Conservation (phyloP, 1,140 invertebrate genomes). For the Leptinotarsa defecta region DNA sequence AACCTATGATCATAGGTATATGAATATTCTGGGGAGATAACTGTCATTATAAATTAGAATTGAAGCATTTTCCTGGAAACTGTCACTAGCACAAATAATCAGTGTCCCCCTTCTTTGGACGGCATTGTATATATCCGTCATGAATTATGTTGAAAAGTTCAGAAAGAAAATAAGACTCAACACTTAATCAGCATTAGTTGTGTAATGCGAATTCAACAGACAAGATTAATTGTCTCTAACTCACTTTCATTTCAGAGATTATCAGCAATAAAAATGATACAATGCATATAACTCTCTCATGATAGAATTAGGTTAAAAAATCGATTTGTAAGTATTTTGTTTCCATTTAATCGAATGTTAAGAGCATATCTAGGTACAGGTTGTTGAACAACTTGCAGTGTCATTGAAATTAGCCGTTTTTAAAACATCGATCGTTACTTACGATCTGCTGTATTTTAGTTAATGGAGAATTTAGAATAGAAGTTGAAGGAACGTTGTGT, state of each 20-base stretch:
- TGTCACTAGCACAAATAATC: no score
- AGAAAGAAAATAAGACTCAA: no score
- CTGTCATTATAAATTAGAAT: no score
- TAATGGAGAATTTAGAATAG: neutral
- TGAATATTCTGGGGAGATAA: no score
- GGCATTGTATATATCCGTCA: no score
- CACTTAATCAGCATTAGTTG: neutral
- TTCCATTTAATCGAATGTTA: no score
- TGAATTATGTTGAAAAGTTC: no score
- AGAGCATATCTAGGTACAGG: neutral
- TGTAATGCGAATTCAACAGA: neutral
- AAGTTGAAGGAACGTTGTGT: neutral
- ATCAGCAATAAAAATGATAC: neutral
- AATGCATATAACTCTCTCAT: neutral
- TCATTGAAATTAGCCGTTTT: neutral
- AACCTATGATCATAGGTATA: no score
- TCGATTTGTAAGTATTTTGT: no score
- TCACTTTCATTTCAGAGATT: neutral
- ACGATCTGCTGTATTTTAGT: neutral
- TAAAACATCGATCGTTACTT: neutral
- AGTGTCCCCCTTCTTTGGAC: no score
- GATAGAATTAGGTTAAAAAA: neutral
- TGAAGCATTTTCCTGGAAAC: no score
- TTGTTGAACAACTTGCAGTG: neutral
- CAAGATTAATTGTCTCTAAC: neutral